Base-by-base conservation (phyloP, 2,797 vertebrate species). In the Staurois parvus region DNA sequence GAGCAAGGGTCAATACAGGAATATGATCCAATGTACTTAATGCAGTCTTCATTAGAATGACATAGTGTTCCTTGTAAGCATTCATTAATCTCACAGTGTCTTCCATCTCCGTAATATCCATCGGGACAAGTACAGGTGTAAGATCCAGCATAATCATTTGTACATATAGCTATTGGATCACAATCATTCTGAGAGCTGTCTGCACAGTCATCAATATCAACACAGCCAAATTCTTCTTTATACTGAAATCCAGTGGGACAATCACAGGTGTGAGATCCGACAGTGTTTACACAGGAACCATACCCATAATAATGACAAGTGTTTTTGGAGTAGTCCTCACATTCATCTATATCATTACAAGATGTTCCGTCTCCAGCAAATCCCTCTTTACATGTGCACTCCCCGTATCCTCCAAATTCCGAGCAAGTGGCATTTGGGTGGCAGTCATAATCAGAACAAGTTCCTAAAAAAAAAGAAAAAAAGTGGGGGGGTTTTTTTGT, bases 351-450 rank as follows among this genome's bases (percentile, higher is more conserved):
- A 52, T 83, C 81, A 67, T 42, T 17, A 66, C 81, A 83, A 4
- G 13, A 8, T 10, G 21, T 67, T 29, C 81, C 72, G 52, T 83
- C 72, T 30, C 80, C 80, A 28, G 62, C 8, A 21, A 66, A 82
- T 32, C 80, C 80, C 29, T 28, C 10, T 26, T 83, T 88, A 88
- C 95, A 95, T 83, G 81, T 34, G 85, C 95, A 95, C 0, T 68
- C 81, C 0, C 52, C 81, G 21, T 70, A 66, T 0, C 11, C 84
- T 4, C 84, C 76, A 0, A 82, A 67, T 45, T 84, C n/a, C 4
- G 21, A 2, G 34, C 88, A 89, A 6, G 70, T 88, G 37, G 88
- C 89, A 0, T 86, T 88, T 21, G 24, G 87, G 81, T 88, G 86
- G 28, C 83, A 84, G n/a, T 79, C 52, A 32, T 17, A 32, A 12